Evolutionary conservation across 2,888 invertebrate genomes (phyloP), one percentile per base, ranked within the genome.

Genomic region (Agrochola circellaris): DNA sequence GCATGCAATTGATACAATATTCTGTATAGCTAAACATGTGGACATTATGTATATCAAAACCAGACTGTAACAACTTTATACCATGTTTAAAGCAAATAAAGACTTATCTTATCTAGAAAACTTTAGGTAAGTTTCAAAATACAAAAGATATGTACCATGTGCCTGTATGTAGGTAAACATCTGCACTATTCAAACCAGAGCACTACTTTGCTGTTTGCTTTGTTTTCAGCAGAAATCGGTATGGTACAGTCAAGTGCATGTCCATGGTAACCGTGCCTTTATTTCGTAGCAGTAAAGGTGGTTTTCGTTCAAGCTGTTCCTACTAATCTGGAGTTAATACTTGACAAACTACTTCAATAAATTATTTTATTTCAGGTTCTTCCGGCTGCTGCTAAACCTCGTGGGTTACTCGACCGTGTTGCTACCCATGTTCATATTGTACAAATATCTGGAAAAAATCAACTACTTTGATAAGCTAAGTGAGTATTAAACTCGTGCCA

Each of bases 351-450:
- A 45, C 45, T 34, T 54, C 6, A n/a, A 30, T 8, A 23, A 38
- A 13, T 23, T 0, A 1, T 34, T 20, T 26, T 67, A 48, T 91
- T 91, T 0, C 91, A 96, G 99, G 99, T 91, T 98, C 30, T 96
- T 98, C 87, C 97, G 98, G 84, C 96, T 99, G 61, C 90, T 97
- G 61, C 96, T 98, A 42, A 99, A 99, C 95, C 96, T 99, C 75
- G 97, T 98, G 30, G 99, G 99, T 23, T 99, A 99, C 93, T 97
- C 98, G 6, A 98, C 99, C n/a, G 97, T 99, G 75, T 97, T 99
- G 92, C 94, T 99, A 78, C 99, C 99, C 2, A 98, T 98, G 68
- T 98, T 97, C 92, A 95, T 99, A 30, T 97, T 99, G 75, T 98
- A 98, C 92, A 98, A 98, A 93, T 99, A 99, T 94, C 97, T 99